These are phyloP conservation scores for Apoderus coryli DNA, from an alignment of 2,888 invertebrate genomes.

Conservation along the genomic window DNA sequence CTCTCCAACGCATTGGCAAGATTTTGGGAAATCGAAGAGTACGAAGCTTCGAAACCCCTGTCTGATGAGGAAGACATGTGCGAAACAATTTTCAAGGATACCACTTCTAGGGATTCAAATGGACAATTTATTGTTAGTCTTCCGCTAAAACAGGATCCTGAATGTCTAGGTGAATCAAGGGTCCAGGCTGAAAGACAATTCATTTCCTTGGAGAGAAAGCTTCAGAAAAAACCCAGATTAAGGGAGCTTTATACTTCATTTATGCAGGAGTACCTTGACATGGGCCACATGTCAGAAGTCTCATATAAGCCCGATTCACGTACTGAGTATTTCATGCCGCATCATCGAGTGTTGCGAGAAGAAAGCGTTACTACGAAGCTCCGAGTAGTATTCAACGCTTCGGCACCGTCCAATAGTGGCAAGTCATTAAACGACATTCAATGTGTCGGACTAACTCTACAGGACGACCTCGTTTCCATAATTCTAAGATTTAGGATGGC, in stretches of 20 bases:
- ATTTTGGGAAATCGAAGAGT: no score
- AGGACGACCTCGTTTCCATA: not conserved
- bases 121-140: constrained; percentile 1
- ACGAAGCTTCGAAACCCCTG: no score
- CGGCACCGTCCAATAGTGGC: not conserved
- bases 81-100: no score
- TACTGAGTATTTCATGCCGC: not conserved
- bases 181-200: not conserved
- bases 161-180: not conserved
- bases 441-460: not conserved
- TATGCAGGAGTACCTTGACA: not conserved
- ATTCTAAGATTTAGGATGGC: not conserved
- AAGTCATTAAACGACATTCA: constrained; percentile 1
- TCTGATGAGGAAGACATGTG: no score
- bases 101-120: no score
- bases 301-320: not conserved
- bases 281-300: not conserved
- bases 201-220: constrained; percentile 1
- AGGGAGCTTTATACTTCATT: not conserved
- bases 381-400: constrained; percentile 1
- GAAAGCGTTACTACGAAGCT: constrained; percentile 1
- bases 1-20: no score
- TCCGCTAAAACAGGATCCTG: no score
- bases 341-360: not conserved
- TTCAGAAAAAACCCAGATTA: not conserved